Conservation (phyloP, 1,140 invertebrate species). For the Melanaphis sacchari region DNA sequence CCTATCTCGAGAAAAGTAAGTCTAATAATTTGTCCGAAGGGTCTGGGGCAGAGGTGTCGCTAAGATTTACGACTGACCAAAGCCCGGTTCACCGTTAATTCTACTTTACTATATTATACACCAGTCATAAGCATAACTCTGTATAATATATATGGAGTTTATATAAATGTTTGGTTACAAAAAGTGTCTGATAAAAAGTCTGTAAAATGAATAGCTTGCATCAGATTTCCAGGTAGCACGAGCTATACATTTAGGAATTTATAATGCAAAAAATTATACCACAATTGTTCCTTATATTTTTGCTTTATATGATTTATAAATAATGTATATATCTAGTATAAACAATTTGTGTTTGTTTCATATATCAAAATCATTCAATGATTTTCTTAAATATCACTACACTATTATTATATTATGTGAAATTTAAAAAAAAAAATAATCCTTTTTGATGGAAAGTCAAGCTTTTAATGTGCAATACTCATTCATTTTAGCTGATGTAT, state of each 20-base stretch:
- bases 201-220: background rate
- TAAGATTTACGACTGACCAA: constrained; percentile 50
- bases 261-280: background rate
- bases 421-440: background rate
- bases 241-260: background rate
- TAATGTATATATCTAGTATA: background rate
- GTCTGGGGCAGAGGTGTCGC: constrained; percentile 52
- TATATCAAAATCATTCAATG: background rate
- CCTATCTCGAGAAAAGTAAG: constrained; percentile 54
- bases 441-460: background rate
- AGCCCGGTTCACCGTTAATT: constrained; percentile 54
- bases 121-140: constrained; percentile 38
- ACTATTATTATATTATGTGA: background rate
- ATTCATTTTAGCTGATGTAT: background rate
- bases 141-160: constrained; percentile 36
- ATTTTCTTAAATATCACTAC: background rate
- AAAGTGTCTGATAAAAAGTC: constrained; percentile 44
- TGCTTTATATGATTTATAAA: background rate
- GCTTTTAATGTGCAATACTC: background rate
- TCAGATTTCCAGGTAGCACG: background rate
- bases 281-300: background rate
- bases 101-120: constrained; percentile 51
- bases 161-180: constrained; percentile 27
- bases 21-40: constrained; percentile 54
- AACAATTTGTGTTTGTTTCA: background rate